Conservation (phyloP, 1,140 invertebrate species). For the Hypothenemus hampei region DNA sequence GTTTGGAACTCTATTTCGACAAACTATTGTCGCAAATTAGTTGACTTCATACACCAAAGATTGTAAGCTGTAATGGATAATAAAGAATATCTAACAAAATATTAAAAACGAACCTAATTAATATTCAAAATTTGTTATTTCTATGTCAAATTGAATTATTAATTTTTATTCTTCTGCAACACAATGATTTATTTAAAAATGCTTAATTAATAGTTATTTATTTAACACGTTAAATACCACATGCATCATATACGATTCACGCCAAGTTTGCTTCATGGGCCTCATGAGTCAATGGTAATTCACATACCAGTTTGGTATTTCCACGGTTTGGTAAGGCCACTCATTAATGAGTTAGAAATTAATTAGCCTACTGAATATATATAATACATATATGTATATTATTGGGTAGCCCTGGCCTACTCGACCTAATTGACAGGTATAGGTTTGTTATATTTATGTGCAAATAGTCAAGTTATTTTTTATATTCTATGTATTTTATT, state of each 20-base stretch:
- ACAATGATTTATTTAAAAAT: background rate
- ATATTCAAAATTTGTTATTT: background rate
- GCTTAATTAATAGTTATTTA: background rate
- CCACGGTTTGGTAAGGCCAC: too few relatives aligned
- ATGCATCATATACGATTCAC: background rate
- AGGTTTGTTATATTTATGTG: too few relatives aligned
- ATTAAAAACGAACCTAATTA: too few relatives aligned
- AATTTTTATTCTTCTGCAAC: background rate
- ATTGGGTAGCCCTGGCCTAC: too few relatives aligned
- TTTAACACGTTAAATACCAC: background rate
- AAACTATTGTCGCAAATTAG: background rate
- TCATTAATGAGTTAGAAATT: too few relatives aligned
- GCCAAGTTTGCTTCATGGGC: background rate
- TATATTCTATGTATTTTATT: too few relatives aligned
- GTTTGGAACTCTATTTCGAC: background rate
- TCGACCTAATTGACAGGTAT: too few relatives aligned
- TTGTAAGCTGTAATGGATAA: background rate
- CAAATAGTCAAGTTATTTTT: too few relatives aligned
- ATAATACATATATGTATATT: too few relatives aligned
- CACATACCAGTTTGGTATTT: too few relatives aligned
- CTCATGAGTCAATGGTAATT: too few relatives aligned
- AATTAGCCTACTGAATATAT: too few relatives aligned
- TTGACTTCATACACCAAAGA: background rate
- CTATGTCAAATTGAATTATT: background rate
- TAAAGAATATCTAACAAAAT: background rate